Percentiles rank a stretch among this genome's conserved stretches.
Evolutionary conservation across 2,797 vertebrate genomes (phyloP).

Genomic region (Leuciscus waleckii): DNA sequence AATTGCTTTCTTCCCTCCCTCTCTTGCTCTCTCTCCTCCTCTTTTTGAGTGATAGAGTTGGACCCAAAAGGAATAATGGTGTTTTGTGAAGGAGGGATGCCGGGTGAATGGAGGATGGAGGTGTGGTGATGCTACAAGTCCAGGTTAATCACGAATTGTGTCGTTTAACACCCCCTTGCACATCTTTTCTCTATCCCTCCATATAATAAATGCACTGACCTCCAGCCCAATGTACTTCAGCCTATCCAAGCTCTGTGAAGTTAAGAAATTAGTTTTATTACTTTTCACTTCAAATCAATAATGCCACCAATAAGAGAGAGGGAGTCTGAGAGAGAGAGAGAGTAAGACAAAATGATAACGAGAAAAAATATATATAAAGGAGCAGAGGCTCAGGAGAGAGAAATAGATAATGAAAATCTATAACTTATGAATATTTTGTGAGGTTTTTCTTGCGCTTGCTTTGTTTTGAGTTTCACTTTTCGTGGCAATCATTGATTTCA

Average conservation of each 20-base stretch:
- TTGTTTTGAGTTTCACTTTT: slow-evolving; percentile 63
- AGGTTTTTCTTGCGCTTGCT: slow-evolving; percentile 64
- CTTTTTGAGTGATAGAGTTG: slow-evolving; percentile 48
- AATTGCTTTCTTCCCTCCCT: slow-evolving; percentile 41
- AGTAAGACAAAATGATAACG: slow-evolving; percentile 21
- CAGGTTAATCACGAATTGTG: slow-evolving; percentile 63
- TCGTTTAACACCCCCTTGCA: slow-evolving; percentile 32
- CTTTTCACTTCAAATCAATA: slow-evolving; percentile 79
- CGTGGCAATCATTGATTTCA: slow-evolving; percentile 80
- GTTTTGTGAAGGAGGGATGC: slow-evolving; percentile 66
- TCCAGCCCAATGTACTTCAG: slow-evolving; percentile 63
- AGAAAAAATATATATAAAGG: slow-evolving; percentile 45
- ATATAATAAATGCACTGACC: slow-evolving; percentile 70
- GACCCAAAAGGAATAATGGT: slow-evolving; percentile 46
- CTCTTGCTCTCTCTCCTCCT: slow-evolving; percentile 54
- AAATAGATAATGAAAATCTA: slow-evolving; percentile 72
- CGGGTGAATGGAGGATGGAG: slow-evolving; percentile 55
- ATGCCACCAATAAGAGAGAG: slow-evolving; percentile 63
- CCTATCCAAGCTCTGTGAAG: slow-evolving; percentile 76
- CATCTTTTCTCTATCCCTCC: slow-evolving; percentile 63
- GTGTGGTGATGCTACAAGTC: slow-evolving; percentile 42
- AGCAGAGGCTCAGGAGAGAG: slow-evolving; percentile 48
- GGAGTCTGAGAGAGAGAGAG: slow-evolving; percentile 45
- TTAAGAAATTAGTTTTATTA: slow-evolving; percentile 87
- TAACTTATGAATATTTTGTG: slow-evolving; percentile 83